Percentiles rank a stretch among this genome's conserved stretches.
Conservation (phyloP, 2,888 invertebrate genomes). For the Selenia dentaria region DNA sequence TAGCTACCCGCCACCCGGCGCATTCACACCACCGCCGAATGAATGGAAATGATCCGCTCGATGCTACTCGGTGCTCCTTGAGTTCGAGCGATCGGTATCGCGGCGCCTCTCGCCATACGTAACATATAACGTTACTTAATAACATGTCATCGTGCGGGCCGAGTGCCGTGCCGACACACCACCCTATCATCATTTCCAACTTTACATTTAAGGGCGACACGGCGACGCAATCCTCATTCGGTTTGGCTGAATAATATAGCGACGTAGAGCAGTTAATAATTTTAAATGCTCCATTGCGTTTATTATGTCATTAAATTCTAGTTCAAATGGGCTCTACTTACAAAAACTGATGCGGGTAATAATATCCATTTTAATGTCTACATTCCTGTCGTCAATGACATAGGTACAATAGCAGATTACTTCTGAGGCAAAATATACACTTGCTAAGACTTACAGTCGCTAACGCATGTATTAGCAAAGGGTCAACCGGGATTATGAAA, state of each 20-base stretch:
- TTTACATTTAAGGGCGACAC: constrained; percentile 1
- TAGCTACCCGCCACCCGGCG: constrained; percentile 64
- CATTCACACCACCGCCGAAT: constrained; percentile 74
- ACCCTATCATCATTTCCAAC: constrained; percentile 1
- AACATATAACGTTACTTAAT: constrained; percentile 26
- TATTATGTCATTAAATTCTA: constrained; percentile 20
- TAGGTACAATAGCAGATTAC: no score
- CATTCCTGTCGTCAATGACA: constrained; percentile 7
- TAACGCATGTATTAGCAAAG: no score
- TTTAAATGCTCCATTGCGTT: constrained; percentile 15
- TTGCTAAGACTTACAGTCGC: no score
- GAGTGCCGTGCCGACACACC: constrained; percentile 3
- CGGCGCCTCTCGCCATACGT: constrained; percentile 33
- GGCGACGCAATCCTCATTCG: constrained; percentile 3
- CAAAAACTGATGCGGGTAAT: constrained; percentile 19
- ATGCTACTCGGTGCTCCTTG: constrained; percentile 40
- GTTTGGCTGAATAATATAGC: background rate
- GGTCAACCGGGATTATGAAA: no score
- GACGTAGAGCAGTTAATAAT: constrained; percentile 4
- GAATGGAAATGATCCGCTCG: constrained; percentile 68
- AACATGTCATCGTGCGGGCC: constrained; percentile 27
- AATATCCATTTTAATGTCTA: constrained; percentile 10
- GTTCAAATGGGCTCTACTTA: constrained; percentile 11
- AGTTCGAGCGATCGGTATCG: constrained; percentile 40
- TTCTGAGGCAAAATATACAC: no score